Evolutionary conservation across 2,113 vertebrate species (phyloP).

Genomic region (Alexandromys fortis): DNA sequence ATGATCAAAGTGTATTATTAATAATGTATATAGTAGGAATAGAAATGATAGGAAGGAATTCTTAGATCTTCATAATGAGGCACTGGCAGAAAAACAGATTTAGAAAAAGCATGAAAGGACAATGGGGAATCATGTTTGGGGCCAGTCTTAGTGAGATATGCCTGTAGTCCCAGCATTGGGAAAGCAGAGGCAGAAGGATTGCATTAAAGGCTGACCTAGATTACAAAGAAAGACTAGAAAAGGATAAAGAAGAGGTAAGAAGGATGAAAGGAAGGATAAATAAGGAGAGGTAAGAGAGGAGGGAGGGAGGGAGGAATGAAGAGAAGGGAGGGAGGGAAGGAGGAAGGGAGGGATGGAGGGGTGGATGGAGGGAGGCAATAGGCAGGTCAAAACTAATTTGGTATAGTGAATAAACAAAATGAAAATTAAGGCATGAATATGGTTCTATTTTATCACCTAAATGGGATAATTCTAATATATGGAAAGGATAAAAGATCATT

Average conservation of each 20-base stretch:
- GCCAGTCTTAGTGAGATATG: neutral
- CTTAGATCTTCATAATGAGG: neutral
- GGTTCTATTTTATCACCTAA: slow-evolving; percentile 11
- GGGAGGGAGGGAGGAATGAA: too few relatives aligned
- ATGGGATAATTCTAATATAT: neutral
- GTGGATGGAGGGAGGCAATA: rapidly evolving
- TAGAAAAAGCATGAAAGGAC: neutral
- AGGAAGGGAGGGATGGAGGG: rapidly evolving
- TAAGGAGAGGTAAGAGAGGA: neutral
- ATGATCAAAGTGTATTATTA: neutral
- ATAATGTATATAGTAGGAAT: neutral
- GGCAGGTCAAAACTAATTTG: neutral
- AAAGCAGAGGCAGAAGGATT: neutral
- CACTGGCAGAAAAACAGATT: neutral
- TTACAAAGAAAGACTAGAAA: neutral
- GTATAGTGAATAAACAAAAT: neutral
- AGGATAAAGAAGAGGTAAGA: too few relatives aligned
- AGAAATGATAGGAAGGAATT: neutral
- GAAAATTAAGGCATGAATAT: neutral
- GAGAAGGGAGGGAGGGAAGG: rapidly evolving
- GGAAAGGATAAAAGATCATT: neutral
- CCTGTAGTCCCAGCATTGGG: neutral
- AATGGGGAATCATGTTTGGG: neutral
- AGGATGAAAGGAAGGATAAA: too few relatives aligned
- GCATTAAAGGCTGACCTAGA: neutral